phyloP scores from a whole-genome alignment of 1,140 invertebrate genomes.

The Drosophila nikananu region DNA sequence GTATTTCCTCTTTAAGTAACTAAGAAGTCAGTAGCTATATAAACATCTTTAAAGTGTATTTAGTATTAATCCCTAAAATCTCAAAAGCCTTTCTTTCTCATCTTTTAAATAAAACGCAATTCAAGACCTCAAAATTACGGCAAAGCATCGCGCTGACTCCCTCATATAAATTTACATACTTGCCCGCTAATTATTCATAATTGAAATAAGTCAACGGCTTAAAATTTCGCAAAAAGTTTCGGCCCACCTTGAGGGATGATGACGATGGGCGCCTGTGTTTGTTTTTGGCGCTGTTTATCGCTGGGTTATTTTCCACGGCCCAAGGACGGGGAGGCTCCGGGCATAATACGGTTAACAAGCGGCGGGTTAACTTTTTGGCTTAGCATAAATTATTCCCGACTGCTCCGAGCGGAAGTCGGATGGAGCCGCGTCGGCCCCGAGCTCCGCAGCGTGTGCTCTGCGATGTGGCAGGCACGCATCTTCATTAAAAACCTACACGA shows the following conservation, averaged over 20 bases:
- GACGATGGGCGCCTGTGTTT: constrained; percentile 12
- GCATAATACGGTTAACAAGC: constrained; percentile 65
- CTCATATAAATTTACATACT: constrained; percentile 21
- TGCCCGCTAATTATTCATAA: constrained; percentile 58
- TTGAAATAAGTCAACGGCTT: constrained; percentile 66
- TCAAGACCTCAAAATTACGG: constrained; percentile 5
- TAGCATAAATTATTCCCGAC: constrained; percentile 73
- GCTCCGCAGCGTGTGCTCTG: constrained; percentile 6
- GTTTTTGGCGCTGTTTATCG: constrained; percentile 9
- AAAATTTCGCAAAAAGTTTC: constrained; percentile 41
- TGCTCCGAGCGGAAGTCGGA: constrained; percentile 21
- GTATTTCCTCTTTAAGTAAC: not conserved
- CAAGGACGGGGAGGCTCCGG: constrained; percentile 24
- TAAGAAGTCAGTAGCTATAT: not conserved
- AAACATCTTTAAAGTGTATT: not conserved
- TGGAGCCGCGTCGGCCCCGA: not conserved
- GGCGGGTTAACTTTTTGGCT: constrained; percentile 72
- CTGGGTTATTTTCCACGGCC: constrained; percentile 31
- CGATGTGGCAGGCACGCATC: constrained; percentile 55
- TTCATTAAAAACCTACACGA: constrained; percentile 79
- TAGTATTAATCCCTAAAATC: not conserved
- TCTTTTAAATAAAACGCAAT: not conserved
- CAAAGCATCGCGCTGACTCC: not conserved
- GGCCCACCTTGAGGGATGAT: constrained; percentile 26
- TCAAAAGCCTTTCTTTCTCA: not conserved